Evolutionary conservation across 2,113 vertebrate genomes (phyloP).

Genomic region (Hyaena hyaena): DNA sequence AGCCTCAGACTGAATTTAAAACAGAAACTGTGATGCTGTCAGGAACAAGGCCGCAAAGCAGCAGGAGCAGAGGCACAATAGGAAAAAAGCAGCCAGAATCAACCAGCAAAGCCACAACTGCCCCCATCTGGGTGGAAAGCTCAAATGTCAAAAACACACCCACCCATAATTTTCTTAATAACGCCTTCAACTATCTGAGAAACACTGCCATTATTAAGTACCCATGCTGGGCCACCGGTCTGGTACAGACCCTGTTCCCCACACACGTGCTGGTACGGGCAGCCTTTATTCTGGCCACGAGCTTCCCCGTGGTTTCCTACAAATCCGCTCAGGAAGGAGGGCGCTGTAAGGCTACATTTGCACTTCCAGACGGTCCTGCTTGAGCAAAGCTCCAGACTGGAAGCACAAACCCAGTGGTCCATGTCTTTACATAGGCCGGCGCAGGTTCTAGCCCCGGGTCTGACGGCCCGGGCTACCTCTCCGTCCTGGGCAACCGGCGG

Average conservation of each 20-base stretch:
- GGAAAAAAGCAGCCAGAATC: background rate
- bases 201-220: background rate
- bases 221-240: background rate
- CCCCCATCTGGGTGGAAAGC: background rate
- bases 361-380: background rate
- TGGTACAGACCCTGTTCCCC: background rate
- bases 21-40: background rate
- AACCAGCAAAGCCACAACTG: rapidly evolving
- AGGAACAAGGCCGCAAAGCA: background rate
- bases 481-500: background rate
- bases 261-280: background rate
- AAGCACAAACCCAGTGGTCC: background rate
- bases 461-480: no score
- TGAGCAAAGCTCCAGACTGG: background rate
- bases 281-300: background rate
- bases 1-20: background rate
- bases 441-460: background rate
- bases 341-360: background rate
- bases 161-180: background rate
- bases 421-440: background rate
- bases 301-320: background rate
- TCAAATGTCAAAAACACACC: background rate
- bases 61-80: background rate
- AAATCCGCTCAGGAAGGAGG: background rate
- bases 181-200: background rate